These are phyloP conservation scores for Teleiodes luculella DNA, from an alignment of 2,888 invertebrate genomes.

Conservation along the genomic window DNA sequence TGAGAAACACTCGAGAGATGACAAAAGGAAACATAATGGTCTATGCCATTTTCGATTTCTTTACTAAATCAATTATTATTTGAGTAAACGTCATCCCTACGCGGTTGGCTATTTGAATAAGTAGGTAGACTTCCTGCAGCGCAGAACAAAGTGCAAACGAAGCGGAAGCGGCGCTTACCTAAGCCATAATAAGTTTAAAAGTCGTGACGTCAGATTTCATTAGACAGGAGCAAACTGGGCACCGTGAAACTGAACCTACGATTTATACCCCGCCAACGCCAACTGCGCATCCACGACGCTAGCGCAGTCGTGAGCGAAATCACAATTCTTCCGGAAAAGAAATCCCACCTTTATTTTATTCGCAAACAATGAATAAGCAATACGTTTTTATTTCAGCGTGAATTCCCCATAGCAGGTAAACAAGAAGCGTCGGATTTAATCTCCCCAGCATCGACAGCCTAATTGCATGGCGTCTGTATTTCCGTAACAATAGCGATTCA, in stretches of 20 bases:
- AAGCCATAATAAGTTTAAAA: slow-evolving; percentile 38
- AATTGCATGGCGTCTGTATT: slow-evolving; percentile 4
- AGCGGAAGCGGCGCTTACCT: slow-evolving; percentile 6
- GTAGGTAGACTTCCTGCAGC: neutral
- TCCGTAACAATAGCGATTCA: slow-evolving; percentile 12
- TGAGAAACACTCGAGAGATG: too few species aligned
- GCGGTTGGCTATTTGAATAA: neutral
- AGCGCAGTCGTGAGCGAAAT: slow-evolving; percentile 44
- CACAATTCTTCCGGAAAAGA: slow-evolving; percentile 51
- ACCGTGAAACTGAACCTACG: neutral
- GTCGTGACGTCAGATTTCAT: slow-evolving; percentile 59
- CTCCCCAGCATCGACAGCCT: neutral
- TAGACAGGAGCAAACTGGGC: slow-evolving; percentile 36
- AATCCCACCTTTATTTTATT: slow-evolving; percentile 50
- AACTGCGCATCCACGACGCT: neutral
- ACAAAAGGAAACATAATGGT: too few species aligned
- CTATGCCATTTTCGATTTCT: too few species aligned
- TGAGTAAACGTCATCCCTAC: neutral
- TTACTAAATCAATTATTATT: too few species aligned
- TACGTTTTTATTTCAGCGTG: slow-evolving; percentile 39
- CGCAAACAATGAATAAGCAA: slow-evolving; percentile 41
- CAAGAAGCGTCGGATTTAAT: neutral
- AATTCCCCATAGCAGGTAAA: neutral
- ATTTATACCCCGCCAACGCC: slow-evolving; percentile 10
- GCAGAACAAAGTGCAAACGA: neutral